Evolutionary conservation across 2,113 vertebrate species (phyloP).

Genomic region (Callithrix jacchus): DNA sequence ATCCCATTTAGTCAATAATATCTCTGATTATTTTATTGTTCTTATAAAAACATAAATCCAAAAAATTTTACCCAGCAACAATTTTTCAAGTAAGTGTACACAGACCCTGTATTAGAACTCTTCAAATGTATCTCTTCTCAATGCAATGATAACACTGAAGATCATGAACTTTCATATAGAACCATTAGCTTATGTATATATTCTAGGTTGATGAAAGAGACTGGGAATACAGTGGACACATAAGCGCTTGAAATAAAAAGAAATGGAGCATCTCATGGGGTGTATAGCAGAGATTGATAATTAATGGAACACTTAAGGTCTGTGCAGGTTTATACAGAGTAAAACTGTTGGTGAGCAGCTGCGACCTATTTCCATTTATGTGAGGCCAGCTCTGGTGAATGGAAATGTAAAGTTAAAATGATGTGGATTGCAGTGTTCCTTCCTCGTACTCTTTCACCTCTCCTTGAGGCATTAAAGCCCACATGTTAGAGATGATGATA

Average conservation of each 20-base stretch:
- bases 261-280: not conserved
- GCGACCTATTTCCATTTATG: fast-evolving
- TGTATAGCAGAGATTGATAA: not conserved
- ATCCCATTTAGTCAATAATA: not conserved
- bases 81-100: not conserved
- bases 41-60: not conserved
- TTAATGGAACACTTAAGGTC: not conserved
- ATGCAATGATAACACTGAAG: not conserved
- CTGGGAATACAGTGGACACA: not conserved
- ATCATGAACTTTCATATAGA: not conserved
- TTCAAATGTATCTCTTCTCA: not conserved
- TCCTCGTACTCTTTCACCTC: not conserved
- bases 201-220: not conserved
- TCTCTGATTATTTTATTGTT: not conserved
- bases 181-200: not conserved
- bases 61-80: not conserved
- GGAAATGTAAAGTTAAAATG: not conserved
- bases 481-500: not conserved
- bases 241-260: not conserved
- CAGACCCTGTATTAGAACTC: not conserved
- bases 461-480: not conserved
- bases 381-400: not conserved
- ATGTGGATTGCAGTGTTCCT: too few relatives aligned
- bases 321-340: fast-evolving
- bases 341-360: not conserved